Conservation (phyloP, 2,888 invertebrate species). For the Phymatocera aterrima region DNA sequence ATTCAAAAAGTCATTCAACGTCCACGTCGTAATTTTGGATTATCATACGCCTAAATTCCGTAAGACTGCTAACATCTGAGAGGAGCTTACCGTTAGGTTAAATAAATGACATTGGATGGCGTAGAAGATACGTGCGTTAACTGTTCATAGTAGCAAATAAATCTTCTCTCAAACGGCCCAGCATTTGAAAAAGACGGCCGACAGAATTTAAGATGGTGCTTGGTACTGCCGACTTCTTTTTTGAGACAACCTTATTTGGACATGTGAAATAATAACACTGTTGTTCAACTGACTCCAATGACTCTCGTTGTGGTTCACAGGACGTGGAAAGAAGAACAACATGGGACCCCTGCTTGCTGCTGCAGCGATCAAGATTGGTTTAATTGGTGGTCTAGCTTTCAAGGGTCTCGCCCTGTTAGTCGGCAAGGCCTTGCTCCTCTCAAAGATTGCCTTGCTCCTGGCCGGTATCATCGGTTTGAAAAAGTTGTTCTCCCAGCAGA, state of each 20-base stretch:
- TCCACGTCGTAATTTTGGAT: background rate
- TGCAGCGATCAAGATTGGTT: constrained; percentile 87
- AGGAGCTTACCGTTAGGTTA: constrained; percentile 11
- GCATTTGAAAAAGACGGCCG: background rate
- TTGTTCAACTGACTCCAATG: background rate
- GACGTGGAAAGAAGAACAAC: constrained; percentile 85
- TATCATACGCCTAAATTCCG: background rate
- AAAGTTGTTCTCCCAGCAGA: constrained; percentile 86
- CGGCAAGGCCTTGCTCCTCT: constrained; percentile 89
- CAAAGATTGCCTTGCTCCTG: constrained; percentile 88
- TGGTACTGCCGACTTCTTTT: background rate
- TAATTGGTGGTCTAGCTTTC: constrained; percentile 87
- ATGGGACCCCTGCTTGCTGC: constrained; percentile 85
- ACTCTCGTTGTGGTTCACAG: constrained; percentile 62
- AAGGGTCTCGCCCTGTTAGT: constrained; percentile 89
- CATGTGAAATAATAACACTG: background rate
- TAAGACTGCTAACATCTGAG: background rate
- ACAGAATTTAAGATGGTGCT: background rate
- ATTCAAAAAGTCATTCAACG: background rate
- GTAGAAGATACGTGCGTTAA: background rate
- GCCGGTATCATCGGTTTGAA: constrained; percentile 89
- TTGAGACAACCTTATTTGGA: background rate
- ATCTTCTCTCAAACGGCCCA: background rate
- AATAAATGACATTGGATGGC: background rate
- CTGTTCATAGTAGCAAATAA: background rate